Evolutionary conservation across 2,888 invertebrate species (phyloP).

Genomic region (Drosophila neoperkinsi): DNA sequence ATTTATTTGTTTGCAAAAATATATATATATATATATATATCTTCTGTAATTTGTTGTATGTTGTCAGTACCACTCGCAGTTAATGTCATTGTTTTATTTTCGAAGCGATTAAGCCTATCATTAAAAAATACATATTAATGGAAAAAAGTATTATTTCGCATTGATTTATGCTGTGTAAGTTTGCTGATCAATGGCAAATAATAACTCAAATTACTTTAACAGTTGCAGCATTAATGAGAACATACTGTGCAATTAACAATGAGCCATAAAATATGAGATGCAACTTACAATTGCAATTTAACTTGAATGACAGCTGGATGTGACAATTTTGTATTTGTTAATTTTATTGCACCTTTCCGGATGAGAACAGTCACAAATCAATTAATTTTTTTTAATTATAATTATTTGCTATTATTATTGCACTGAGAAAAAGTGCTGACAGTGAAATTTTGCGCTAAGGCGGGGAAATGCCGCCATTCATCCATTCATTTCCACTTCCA

Average conservation of each 20-base stretch:
- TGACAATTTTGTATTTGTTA: conserved; percentile 61
- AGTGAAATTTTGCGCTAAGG: conserved; percentile 21
- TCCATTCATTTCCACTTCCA: conserved; percentile 3
- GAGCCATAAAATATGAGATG: conserved; percentile 59
- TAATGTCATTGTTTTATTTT: neutral
- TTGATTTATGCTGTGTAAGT: conserved; percentile 70
- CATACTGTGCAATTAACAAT: conserved; percentile 31
- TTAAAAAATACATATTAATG: conserved; percentile 23
- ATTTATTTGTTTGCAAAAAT: neutral
- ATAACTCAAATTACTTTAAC: conserved; percentile 80
- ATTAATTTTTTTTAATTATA: conserved; percentile 64
- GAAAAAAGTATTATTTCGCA: conserved; percentile 43
- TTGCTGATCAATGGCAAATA: conserved; percentile 80
- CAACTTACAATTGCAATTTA: conserved; percentile 63
- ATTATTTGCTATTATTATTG: conserved; percentile 48
- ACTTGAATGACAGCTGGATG: conserved; percentile 62
- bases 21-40: neutral
- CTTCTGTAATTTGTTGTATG: neutral
- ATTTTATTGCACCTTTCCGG: conserved; percentile 10
- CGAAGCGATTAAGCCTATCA: neutral
- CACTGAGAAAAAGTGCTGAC: conserved; percentile 56
- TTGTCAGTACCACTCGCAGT: neutral
- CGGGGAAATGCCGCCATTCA: too few species aligned
- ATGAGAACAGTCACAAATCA: conserved; percentile 59
- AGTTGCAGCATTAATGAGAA: conserved; percentile 59